A percentile compares a stretch with the other conserved stretches of the same genome.
Conservation (phyloP, 2,888 invertebrate genomes). For the Idaea biselata region DNA sequence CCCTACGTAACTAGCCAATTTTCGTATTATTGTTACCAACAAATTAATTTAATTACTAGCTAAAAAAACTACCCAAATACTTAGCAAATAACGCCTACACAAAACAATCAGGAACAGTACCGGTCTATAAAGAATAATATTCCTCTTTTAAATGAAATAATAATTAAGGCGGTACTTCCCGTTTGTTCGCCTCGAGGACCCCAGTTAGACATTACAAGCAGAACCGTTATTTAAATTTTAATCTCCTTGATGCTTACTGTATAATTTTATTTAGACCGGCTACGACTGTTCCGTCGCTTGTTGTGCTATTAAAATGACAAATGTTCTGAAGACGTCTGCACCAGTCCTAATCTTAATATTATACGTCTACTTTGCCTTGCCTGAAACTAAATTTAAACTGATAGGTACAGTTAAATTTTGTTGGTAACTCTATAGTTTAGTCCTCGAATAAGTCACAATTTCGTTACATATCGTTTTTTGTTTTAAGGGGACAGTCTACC, state of each 20-base stretch:
- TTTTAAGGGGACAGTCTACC: no score
- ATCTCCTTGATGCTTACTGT: conserved; percentile 42
- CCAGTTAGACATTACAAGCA: conserved; percentile 33
- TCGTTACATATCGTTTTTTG: no score
- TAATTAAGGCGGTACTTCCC: conserved; percentile 4
- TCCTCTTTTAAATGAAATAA: conserved; percentile 5
- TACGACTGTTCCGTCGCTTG: conserved; percentile 32
- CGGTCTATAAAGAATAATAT: not conserved
- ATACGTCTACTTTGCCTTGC: conserved; percentile 5
- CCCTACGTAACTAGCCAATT: no score
- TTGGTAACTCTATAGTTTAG: no score
- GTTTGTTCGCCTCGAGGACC: conserved; percentile 17
- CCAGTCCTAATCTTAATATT: conserved; percentile 41
- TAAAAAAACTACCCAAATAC: not conserved
- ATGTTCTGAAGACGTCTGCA: conserved; percentile 38
- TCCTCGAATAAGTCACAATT: no score
- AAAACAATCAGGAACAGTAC: not conserved
- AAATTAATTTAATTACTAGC: no score
- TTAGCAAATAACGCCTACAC: not conserved
- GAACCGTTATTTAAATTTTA: conserved; percentile 42
- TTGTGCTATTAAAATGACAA: conserved; percentile 48
- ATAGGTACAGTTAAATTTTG: no score
- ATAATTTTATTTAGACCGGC: conserved; percentile 45
- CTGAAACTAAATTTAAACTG: not conserved
- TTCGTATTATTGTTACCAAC: no score